Evolutionary conservation across 2,888 invertebrate species (phyloP).

Genomic region (Alentia gelatinosa): DNA sequence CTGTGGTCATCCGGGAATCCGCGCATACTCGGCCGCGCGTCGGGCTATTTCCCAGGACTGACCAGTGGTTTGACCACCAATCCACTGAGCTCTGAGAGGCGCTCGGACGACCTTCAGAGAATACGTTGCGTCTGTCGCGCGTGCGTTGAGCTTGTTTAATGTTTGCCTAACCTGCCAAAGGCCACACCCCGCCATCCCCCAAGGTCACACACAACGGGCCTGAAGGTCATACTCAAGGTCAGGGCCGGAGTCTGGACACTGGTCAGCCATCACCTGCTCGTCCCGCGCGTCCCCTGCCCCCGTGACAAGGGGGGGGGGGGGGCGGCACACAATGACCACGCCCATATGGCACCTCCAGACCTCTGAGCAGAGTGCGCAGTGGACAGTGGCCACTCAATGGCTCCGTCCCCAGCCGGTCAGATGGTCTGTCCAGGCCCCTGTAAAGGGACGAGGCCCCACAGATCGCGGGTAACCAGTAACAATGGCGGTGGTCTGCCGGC

Average conservation of each 20-base stretch:
- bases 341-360: conserved; percentile 46
- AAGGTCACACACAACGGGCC: not conserved
- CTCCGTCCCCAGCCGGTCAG: not conserved
- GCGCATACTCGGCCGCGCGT: not conserved
- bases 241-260: not conserved
- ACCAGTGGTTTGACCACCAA: conserved; percentile 20
- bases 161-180: conserved; percentile 43
- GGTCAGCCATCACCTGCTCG: conserved; percentile 45
- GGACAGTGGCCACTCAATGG: not conserved
- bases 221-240: conserved; percentile 29
- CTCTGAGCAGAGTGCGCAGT: not conserved
- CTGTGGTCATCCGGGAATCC: not conserved
- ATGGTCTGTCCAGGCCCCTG: not conserved
- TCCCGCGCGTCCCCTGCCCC: not conserved
- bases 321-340: conserved; percentile 11
- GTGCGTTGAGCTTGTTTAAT: conserved; percentile 27
- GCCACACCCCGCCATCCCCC: not conserved
- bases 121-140: not conserved
- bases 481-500: not conserved
- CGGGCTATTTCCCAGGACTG: conserved; percentile 9
- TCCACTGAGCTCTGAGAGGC: not conserved
- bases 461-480: too few relatives aligned
- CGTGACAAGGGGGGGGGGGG: not conserved
- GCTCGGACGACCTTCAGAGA: not conserved
- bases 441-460: too few relatives aligned